Conservation (phyloP, 2,888 invertebrate genomes). For the Sarcophaga caerulescens region DNA sequence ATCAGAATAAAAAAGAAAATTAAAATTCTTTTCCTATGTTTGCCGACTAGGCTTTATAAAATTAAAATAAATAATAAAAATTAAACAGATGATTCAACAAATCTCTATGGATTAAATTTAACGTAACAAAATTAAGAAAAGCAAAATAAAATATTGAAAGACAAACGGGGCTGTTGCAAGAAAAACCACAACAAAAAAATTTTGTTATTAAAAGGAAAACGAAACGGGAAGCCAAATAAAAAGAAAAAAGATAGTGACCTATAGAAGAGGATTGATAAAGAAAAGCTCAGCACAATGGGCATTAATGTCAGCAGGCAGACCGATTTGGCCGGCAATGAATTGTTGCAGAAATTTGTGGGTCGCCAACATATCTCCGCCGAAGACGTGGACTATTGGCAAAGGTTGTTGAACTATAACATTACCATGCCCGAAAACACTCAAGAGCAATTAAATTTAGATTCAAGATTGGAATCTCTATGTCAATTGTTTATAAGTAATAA, state of each 20-base stretch:
- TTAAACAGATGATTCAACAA: slow-evolving; percentile 20
- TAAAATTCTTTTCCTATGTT: slow-evolving; percentile 45
- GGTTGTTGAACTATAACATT: slow-evolving; percentile 94
- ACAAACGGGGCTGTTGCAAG: neutral
- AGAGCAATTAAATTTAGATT: slow-evolving; percentile 91
- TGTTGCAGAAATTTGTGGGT: slow-evolving; percentile 90
- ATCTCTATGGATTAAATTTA: slow-evolving; percentile 38
- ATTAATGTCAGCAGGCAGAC: slow-evolving; percentile 89
- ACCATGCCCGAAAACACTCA: slow-evolving; percentile 89
- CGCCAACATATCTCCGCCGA: slow-evolving; percentile 87
- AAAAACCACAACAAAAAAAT: slow-evolving; percentile 43
- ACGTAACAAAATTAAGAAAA: slow-evolving; percentile 5
- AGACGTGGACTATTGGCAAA: slow-evolving; percentile 97
- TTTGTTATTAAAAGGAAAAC: slow-evolving; percentile 8
- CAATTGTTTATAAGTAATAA: slow-evolving; percentile 92
- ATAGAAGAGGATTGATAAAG: neutral
- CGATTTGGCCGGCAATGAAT: slow-evolving; percentile 91
- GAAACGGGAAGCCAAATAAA: slow-evolving; percentile 40
- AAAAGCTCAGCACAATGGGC: slow-evolving; percentile 85
- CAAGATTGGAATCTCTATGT: slow-evolving; percentile 88
- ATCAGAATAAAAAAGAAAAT: slow-evolving; percentile 57
- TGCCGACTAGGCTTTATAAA: slow-evolving; percentile 49
- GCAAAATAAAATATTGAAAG: slow-evolving; percentile 6
- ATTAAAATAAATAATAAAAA: slow-evolving; percentile 15
- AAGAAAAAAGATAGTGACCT: neutral